A percentile compares a stretch with the other conserved stretches of the same genome.
Evolutionary conservation across 2,113 vertebrate species (phyloP).

Genomic region (Prinia subflava): DNA sequence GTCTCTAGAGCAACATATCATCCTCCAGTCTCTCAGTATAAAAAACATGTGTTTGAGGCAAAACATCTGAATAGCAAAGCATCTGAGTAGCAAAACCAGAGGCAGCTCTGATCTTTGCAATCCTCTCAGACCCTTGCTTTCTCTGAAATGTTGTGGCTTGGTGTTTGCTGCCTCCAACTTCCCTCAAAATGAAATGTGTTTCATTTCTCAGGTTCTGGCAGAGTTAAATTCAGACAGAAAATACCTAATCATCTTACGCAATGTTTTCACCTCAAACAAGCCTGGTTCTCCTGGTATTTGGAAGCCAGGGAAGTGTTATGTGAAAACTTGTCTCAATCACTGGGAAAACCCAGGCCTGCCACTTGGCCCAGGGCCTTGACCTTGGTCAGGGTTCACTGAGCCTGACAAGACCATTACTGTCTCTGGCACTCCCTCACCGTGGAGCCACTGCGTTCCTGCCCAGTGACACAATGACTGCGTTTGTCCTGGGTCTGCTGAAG

Average conservation of each 20-base stretch:
- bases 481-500: not conserved
- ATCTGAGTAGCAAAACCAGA: not conserved
- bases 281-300: not conserved
- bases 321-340: not conserved
- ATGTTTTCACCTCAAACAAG: not conserved
- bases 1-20: not conserved
- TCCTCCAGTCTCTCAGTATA: not conserved
- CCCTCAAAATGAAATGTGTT: not conserved
- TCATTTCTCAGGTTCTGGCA: not conserved
- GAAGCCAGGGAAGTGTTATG: not conserved
- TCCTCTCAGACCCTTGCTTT: not conserved
- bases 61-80: not conserved
- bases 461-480: accelerated
- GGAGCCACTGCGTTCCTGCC: not conserved
- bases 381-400: not conserved
- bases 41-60: not conserved
- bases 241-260: not conserved
- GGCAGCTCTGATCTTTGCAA: not conserved
- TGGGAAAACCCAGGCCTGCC: not conserved
- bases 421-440: not conserved
- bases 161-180: not conserved
- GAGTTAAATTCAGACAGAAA: not conserved
- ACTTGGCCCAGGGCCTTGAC: not conserved
- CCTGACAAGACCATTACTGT: not conserved
- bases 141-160: not conserved